These are phyloP conservation scores for Trogon melanurus DNA, from an alignment of 2,113 vertebrate species.

Conservation along the genomic window DNA sequence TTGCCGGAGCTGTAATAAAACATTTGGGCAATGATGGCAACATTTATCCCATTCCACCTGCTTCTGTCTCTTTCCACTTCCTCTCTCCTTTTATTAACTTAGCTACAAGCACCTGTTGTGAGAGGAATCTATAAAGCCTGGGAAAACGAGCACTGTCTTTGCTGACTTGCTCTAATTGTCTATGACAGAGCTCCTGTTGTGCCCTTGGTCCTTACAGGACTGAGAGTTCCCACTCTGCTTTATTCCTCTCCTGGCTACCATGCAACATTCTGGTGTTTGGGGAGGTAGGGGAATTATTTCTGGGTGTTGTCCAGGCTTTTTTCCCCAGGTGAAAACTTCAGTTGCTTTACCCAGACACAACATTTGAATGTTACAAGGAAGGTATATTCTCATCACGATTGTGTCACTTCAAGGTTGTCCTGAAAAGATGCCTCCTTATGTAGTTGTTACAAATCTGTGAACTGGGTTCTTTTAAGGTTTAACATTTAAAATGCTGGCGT, in stretches of 20 bases:
- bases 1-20: background rate
- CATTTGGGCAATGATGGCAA: background rate
- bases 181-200: rapidly evolving
- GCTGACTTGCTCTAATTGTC: background rate
- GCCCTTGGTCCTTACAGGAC: too few relatives aligned
- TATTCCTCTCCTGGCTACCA: background rate
- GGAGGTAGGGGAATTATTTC: too few relatives aligned
- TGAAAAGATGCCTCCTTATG: background rate
- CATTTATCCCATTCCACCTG: background rate
- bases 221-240: background rate
- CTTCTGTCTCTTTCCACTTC: background rate
- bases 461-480: background rate
- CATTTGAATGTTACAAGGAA: background rate
- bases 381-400: background rate
- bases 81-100: background rate
- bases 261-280: rapidly evolving
- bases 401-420: background rate
- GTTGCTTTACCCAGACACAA: background rate
- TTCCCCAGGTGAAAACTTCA: background rate
- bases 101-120: background rate
- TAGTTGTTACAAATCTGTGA: background rate
- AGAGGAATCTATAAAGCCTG: background rate
- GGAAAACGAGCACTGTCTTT: background rate
- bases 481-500: background rate
- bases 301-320: background rate